Conservation (phyloP, 2,888 invertebrate species). For the Amphipoea lucens region DNA sequence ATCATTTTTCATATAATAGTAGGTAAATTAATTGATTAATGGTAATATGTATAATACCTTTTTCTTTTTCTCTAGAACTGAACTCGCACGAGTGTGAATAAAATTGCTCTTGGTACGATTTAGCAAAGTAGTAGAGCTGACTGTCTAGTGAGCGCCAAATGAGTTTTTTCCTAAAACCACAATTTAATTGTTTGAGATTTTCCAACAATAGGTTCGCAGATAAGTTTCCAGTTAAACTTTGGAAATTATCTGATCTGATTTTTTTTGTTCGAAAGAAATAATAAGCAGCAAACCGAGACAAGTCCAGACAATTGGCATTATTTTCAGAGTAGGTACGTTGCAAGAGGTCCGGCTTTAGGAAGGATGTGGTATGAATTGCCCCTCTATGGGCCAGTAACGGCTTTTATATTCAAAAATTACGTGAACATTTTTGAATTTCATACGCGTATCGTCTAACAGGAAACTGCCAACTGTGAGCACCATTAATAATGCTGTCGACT, state of each 20-base stretch:
- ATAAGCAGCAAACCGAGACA: background rate
- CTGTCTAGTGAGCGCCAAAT: background rate
- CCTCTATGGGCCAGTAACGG: constrained; percentile 19
- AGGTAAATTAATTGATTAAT: background rate
- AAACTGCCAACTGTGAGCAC: constrained; percentile 58
- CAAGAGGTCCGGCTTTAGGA: constrained; percentile 13
- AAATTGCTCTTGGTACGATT: background rate
- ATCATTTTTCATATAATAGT: background rate
- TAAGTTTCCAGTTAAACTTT: background rate
- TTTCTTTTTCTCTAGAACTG: background rate
- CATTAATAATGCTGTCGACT: constrained; percentile 55
- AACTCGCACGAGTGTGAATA: background rate
- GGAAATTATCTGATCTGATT: background rate
- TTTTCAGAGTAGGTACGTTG: background rate
- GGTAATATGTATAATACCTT: background rate
- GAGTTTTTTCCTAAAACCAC: background rate
- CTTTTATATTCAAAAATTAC: constrained; percentile 51
- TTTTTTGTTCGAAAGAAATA: background rate
- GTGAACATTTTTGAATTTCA: constrained; percentile 58
- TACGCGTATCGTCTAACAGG: constrained; percentile 63
- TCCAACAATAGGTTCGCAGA: background rate
- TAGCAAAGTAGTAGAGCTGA: background rate
- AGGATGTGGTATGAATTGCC: constrained; percentile 32
- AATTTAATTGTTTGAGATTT: background rate
- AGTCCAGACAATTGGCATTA: background rate